phyloP scores from a whole-genome alignment of 2,797 vertebrate species.

The Anableps anableps region DNA sequence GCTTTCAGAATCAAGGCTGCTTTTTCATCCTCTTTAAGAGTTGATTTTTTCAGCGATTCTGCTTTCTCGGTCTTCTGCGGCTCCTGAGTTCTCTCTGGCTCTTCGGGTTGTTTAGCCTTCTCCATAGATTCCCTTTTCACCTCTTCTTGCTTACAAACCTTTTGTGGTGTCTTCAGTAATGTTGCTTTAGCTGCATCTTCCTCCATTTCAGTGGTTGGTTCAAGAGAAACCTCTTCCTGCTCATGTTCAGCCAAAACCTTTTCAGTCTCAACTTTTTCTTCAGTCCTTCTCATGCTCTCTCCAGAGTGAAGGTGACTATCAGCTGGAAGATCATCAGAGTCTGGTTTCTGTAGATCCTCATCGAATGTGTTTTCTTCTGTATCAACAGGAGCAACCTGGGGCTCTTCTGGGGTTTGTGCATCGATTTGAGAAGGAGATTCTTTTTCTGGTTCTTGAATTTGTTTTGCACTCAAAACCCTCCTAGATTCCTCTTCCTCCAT shows the following conservation, averaged over 20 bases:
- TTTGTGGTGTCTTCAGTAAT: conserved; percentile 32
- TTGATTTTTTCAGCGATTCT: conserved; percentile 56
- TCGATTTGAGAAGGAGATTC: background rate
- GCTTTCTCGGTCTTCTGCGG: conserved; percentile 31
- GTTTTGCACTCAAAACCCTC: conserved; percentile 29
- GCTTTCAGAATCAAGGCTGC: conserved; percentile 80
- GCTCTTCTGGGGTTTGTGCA: background rate
- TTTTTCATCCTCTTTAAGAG: conserved; percentile 67
- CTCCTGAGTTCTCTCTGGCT: conserved; percentile 23
- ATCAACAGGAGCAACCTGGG: conserved; percentile 1
- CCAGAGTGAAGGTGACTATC: background rate
- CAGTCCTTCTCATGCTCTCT: conserved; percentile 12
- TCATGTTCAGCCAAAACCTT: conserved; percentile 6
- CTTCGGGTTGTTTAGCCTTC: conserved; percentile 20
- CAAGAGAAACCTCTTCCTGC: conserved; percentile 16
- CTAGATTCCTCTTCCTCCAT: conserved; percentile 25
- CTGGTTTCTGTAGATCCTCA: conserved; percentile 17
- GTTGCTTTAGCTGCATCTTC: background rate
- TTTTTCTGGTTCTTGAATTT: conserved; percentile 30
- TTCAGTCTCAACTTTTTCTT: conserved; percentile 12
- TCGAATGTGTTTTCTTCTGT: conserved; percentile 10
- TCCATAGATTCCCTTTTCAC: conserved; percentile 6
- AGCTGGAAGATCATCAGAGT: background rate
- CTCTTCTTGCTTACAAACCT: conserved; percentile 43
- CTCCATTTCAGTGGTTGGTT: conserved; percentile 15